Percentiles rank a stretch among this genome's conserved stretches.
These are phyloP conservation scores for Spea bombifrons DNA, from an alignment of 2,113 vertebrate species.

Conservation along the genomic window DNA sequence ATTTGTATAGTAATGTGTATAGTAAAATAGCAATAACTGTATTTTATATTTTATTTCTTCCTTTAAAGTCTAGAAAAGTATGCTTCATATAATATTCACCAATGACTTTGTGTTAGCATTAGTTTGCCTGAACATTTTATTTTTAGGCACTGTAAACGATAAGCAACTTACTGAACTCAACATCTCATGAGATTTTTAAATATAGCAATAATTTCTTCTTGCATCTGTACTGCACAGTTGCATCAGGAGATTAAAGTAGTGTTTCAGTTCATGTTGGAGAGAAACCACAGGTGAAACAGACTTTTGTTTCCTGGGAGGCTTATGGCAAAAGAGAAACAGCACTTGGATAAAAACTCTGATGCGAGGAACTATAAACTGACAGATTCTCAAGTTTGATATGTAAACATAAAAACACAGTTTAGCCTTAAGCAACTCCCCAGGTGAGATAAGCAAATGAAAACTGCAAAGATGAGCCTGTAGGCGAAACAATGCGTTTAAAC, in stretches of 20 bases:
- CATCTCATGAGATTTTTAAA: constrained; percentile 20
- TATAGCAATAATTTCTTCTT: constrained; percentile 1
- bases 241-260: background rate
- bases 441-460: constrained; percentile 3
- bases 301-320: constrained; percentile 21
- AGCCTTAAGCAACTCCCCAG: constrained; percentile 30
- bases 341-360: constrained; percentile 10
- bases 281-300: constrained; percentile 7
- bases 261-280: constrained; percentile 4
- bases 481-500: constrained; percentile 22
- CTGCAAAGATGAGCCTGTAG: constrained; percentile 21
- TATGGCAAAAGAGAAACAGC: constrained; percentile 18
- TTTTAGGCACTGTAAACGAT: background rate
- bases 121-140: background rate
- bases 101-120: background rate
- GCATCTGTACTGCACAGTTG: background rate
- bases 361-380: constrained; percentile 36
- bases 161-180: constrained; percentile 20
- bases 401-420: constrained; percentile 41
- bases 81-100: background rate
- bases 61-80: no score
- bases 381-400: constrained; percentile 29
- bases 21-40: no score
- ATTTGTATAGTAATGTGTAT: no score
- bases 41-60: no score